These are phyloP conservation scores for Asarcornis scutulata DNA, from an alignment of 2,113 vertebrate species.

Conservation along the genomic window DNA sequence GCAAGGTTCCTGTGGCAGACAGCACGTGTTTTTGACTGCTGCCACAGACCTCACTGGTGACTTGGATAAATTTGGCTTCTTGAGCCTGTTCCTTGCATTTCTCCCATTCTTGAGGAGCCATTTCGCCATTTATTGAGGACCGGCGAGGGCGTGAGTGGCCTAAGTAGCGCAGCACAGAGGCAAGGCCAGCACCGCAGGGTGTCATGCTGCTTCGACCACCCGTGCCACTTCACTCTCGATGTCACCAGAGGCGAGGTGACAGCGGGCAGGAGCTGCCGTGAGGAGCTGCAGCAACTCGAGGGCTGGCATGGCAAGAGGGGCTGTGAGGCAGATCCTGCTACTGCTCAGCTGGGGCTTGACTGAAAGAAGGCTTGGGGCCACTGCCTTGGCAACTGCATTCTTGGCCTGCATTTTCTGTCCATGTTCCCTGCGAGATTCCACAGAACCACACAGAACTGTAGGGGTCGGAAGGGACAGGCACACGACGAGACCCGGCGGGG, in stretches of 20 bases:
- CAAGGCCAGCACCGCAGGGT: rapidly evolving
- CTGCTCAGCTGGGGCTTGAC: neutral
- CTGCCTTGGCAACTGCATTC: too few species aligned
- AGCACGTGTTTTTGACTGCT: neutral
- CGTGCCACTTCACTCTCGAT: rapidly evolving
- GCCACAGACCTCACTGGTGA: rapidly evolving
- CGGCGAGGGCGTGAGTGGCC: rapidly evolving
- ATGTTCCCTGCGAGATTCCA: too few species aligned
- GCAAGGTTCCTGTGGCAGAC: neutral
- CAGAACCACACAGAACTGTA: too few species aligned
- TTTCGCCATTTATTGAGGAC: neutral
- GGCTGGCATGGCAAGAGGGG: neutral
- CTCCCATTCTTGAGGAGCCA: too few species aligned
- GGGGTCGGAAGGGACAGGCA: too few species aligned
- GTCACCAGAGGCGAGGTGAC: neutral
- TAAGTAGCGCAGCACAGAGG: rapidly evolving
- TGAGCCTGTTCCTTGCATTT: neutral
- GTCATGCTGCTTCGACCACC: rapidly evolving
- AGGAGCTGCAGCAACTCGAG: neutral
- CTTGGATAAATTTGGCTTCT: rapidly evolving
- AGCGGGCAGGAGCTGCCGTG: neutral
- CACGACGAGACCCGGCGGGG: rapidly evolving
- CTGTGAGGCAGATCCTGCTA: neutral
- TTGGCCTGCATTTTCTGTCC: too few species aligned
- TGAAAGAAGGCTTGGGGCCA: neutral